These are phyloP conservation scores for Zhuqinia jingwanae DNA, from an alignment of 2,888 invertebrate genomes.

Conservation along the genomic window DNA sequence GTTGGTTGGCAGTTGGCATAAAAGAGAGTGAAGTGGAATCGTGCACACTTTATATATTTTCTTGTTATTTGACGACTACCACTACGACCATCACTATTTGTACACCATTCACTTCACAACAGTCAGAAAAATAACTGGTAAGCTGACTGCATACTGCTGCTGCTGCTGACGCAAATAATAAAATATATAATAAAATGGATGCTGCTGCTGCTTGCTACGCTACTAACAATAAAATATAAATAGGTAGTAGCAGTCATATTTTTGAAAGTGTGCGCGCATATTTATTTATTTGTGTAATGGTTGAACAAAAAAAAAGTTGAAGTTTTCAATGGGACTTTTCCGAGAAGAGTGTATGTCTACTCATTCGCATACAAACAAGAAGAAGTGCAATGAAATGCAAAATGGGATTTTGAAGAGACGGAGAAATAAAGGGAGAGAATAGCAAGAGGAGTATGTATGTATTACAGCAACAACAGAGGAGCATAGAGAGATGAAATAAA, in stretches of 20 bases:
- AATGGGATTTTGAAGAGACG: conserved; percentile 4
- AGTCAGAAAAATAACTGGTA: too few relatives aligned
- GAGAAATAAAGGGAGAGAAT: not conserved
- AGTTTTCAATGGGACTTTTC: not conserved
- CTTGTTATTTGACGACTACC: conserved; percentile 25
- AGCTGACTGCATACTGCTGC: too few relatives aligned
- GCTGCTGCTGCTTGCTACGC: too few relatives aligned
- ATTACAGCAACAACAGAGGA: not conserved
- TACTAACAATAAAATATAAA: conserved; percentile 23
- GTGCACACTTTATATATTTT: conserved; percentile 39
- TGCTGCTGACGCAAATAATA: conserved; percentile 9
- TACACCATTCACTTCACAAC: too few relatives aligned
- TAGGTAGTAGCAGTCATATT: conserved; percentile 17
- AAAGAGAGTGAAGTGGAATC: not conserved
- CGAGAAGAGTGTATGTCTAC: too few relatives aligned
- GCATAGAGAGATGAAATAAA: conserved; percentile 45
- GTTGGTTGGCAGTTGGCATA: too few relatives aligned
- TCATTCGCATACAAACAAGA: too few relatives aligned
- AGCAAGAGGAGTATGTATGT: not conserved
- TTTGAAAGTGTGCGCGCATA: conserved; percentile 9
- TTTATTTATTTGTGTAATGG: conserved; percentile 20
- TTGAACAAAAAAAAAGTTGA: conserved; percentile 29
- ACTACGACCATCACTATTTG: too few relatives aligned
- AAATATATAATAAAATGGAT: conserved; percentile 1
- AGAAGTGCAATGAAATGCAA: conserved; percentile 48